Evolutionary conservation across 2,888 invertebrate genomes (phyloP), one percentile per base, ranked within the genome.

Genomic region (Lochmaea crataegi): DNA sequence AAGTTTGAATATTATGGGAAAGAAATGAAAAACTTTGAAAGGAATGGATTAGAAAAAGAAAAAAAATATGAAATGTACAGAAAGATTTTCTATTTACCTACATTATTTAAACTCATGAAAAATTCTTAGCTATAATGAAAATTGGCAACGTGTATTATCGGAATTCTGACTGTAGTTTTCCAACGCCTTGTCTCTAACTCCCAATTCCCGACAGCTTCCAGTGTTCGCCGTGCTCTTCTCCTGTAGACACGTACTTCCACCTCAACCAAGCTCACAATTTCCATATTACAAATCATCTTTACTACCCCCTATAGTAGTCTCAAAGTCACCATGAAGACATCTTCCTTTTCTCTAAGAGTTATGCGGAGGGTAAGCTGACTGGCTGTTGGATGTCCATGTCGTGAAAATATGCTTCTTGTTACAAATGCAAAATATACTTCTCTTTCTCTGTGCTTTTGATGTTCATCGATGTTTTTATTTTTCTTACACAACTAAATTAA

Each of bases 301-400:
- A 18, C 41, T 41, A 61, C 38, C 57, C 38, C 63, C 56, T 58
- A 9, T 64, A 53, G 53, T 53, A 53, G 53, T 53, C 53, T 67
- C 71, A 45, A 51, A 41, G 57, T 16, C 68, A 91, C 89, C 83
- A 93, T 93, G 93, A 93, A 93, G 91, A 93, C 93, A 56, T 93
- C 93, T 65, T 93, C 93, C 83, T 93, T 93, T 85, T 93, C 93
- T 22, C 90, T 93, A 67, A 92, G 93, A 79, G 93, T 93, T 82
- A 93, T 93, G 93, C 89, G 93, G 88, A 90, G 93, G 92, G 93
- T 93, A 85, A 91, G 93, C 90, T 78, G 77, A 76, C 76, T 79
- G 70, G 74, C 78, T 76, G 73, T 73, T 77, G 75, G 75, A 76
- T 77, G 77, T 76, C 75, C 70, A 61, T 76, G 72, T 74, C 70